Evolutionary conservation across 2,888 invertebrate genomes (phyloP).

Genomic region (Dynastes hyllus): DNA sequence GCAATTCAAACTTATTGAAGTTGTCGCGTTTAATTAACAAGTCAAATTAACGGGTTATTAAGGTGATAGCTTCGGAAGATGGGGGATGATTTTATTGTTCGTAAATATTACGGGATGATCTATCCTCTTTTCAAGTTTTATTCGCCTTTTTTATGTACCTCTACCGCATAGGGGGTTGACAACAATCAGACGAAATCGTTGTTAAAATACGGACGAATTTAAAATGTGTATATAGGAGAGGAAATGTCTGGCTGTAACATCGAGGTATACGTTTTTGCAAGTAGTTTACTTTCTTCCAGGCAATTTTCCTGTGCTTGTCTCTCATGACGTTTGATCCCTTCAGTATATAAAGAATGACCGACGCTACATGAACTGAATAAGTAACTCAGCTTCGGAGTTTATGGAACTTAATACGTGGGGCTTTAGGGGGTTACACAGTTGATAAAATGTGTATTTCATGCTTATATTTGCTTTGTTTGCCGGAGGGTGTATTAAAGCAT

Average conservation of each 20-base stretch:
- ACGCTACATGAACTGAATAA: conserved; percentile 70
- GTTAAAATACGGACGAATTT: conserved; percentile 49
- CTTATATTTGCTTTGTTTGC: conserved; percentile 8
- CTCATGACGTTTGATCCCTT: conserved; percentile 67
- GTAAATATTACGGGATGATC: not conserved
- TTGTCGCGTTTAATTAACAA: conserved; percentile 41
- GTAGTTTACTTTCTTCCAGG: conserved; percentile 67
- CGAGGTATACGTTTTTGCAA: conserved; percentile 61
- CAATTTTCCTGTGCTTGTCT: conserved; percentile 65
- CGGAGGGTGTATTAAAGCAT: not conserved
- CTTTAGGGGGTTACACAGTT: conserved; percentile 60
- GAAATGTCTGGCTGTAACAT: conserved; percentile 55
- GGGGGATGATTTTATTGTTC: not conserved
- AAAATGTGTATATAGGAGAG: conserved; percentile 51
- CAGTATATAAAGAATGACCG: conserved; percentile 71
- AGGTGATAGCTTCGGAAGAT: conserved; percentile 19
- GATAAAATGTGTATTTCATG: conserved; percentile 58
- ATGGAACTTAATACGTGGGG: conserved; percentile 59
- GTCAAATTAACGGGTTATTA: conserved; percentile 38
- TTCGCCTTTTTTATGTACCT: conserved; percentile 29
- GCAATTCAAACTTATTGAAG: conserved; percentile 39
- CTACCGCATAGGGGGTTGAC: conserved; percentile 14
- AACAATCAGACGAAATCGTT: conserved; percentile 42
- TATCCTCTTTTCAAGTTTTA: not conserved
- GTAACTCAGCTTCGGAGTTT: conserved; percentile 62